Conservation (phyloP, 2,888 invertebrate genomes). For the Caenorhabditis sp. region DNA sequence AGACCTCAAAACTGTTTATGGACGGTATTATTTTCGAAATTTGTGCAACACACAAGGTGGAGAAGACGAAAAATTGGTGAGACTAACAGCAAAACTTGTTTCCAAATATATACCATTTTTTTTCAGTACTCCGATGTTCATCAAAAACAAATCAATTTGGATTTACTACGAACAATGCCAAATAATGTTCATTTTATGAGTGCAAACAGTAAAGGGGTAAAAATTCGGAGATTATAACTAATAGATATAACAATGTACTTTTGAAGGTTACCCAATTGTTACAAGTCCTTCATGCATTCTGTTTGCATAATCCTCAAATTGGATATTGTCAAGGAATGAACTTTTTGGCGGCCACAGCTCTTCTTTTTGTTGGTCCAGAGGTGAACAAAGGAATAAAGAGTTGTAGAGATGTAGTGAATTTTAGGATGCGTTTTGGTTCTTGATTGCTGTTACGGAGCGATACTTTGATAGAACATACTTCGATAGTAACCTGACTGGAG, state of each 20-base stretch:
- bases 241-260: background rate
- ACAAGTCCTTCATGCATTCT: constrained; percentile 75
- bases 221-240: constrained; percentile 27
- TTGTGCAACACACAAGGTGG: constrained; percentile 72
- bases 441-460: constrained; percentile 75
- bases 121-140: constrained; percentile 73
- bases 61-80: constrained; percentile 73
- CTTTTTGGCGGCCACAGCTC: constrained; percentile 74
- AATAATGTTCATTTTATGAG: constrained; percentile 74
- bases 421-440: constrained; percentile 75
- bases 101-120: no score
- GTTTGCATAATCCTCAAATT: constrained; percentile 74
- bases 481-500: constrained; percentile 74
- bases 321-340: constrained; percentile 77
- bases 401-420: background rate
- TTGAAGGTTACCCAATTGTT: constrained; percentile 74
- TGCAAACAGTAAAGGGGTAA: constrained; percentile 74
- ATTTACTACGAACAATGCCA: constrained; percentile 75
- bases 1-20: constrained; percentile 73
- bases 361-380: constrained; percentile 75
- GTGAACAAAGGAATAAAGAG: background rate
- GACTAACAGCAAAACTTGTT: no score
- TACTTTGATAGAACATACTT: constrained; percentile 75
- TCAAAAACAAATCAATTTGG: constrained; percentile 75
- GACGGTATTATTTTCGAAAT: constrained; percentile 74